Base-by-base conservation (phyloP, 2,113 vertebrate genomes). In the Osmerus eperlanus region DNA sequence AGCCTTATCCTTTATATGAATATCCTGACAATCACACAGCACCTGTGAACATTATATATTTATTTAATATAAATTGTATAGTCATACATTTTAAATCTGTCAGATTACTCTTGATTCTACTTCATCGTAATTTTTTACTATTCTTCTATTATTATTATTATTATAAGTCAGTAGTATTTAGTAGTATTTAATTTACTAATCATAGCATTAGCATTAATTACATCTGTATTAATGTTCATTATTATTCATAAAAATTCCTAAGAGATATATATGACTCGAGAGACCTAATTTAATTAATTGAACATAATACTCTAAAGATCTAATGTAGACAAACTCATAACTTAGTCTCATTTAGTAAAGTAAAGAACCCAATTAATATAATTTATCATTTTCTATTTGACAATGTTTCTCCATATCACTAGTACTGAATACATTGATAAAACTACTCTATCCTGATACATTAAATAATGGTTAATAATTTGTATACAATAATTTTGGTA, bases 141-240 rank as follows among this genome's bases (percentile, higher is more conserved):
- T n/a, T 3, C 51, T 32, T 55, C 0, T 19, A 67, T 19, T 56
- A 66, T 36, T 16, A 67, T 32, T 71, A 59, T 60, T 21, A 18
- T 54, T 65, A 25, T 41, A n/a, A 67, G 32, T 60, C 21, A 14
- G 23, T 23, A 23, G 23, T 23, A 23, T 23, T 23, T 11, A 62
- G 32, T 62, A 52, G 7, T 60, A 54, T n/a, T 56, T n/a, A 18
- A 68, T 29, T 4, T 70, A 16, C 18, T 52, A 47, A 76, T 66
- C 29, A 71, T 67, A 56, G n/a, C 3, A 58, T 25, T 58, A 65
- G 6, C 16, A 29, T 63, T 53, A 41, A 41, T 41, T 41, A 41
- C 36, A 70, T 64, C 8, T 15, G 13, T 29, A 64, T 68, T 56
- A 65, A 16, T 65, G 32, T 51, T 21, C 23, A 68, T 25, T 65